Evolutionary conservation across 2,888 invertebrate genomes (phyloP).

Genomic region (Pardosa pseudoannulata): DNA sequence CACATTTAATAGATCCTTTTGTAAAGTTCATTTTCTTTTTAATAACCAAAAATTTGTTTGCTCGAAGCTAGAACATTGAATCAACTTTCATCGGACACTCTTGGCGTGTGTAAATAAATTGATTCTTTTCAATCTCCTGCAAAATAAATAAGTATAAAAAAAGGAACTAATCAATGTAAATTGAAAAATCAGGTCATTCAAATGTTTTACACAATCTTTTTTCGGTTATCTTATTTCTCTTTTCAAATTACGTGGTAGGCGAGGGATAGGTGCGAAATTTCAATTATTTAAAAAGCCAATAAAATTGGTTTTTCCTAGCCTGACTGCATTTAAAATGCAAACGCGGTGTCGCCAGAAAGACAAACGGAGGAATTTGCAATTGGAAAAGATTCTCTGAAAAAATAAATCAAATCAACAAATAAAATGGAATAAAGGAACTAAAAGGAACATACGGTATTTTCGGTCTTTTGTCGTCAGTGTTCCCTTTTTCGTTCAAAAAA

Average conservation of each 20-base stretch:
- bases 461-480: not conserved
- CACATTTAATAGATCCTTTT: slow-evolving; percentile 15
- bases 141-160: not conserved
- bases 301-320: slow-evolving; percentile 44
- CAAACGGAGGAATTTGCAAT: slow-evolving; percentile 39
- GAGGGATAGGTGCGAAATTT: slow-evolving; percentile 39
- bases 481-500: not conserved
- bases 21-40: not conserved
- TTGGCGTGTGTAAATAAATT: slow-evolving; percentile 39
- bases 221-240: no score
- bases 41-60: slow-evolving; percentile 14
- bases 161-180: slow-evolving; percentile 63
- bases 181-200: slow-evolving; percentile 67
- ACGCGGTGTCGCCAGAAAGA: slow-evolving; percentile 23
- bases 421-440: not conserved
- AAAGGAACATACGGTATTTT: not conserved
- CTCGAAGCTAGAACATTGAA: not conserved
- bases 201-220: slow-evolving; percentile 14
- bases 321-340: slow-evolving; percentile 64
- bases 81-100: not conserved
- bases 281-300: slow-evolving; percentile 71
- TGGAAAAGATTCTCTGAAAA: slow-evolving; percentile 22
- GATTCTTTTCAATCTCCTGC: slow-evolving; percentile 39
- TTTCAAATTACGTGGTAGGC: slow-evolving; percentile 1
- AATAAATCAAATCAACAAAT: slow-evolving; percentile 63